Evolutionary conservation across 2,888 invertebrate genomes (phyloP).

Genomic region (Anarsia innoxiella): DNA sequence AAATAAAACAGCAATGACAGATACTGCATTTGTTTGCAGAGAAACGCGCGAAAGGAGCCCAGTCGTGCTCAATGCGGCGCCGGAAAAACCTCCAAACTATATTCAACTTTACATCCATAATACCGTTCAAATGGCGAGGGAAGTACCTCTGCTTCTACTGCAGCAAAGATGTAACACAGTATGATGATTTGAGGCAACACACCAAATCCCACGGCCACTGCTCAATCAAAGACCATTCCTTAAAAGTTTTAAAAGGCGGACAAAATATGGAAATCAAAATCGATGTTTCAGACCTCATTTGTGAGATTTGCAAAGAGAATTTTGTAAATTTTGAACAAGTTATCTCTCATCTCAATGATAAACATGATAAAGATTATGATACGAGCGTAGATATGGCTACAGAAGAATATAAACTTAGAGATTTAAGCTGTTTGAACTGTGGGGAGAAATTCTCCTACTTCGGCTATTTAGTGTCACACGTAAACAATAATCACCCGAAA

Average conservation of each 20-base stretch:
- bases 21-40: too few species aligned
- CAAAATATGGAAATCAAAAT: constrained; percentile 67
- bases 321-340: constrained; percentile 38
- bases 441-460: constrained; percentile 56
- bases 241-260: constrained; percentile 60
- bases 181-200: constrained; percentile 47
- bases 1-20: too few species aligned
- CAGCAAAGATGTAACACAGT: constrained; percentile 51
- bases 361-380: constrained; percentile 55
- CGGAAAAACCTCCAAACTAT: constrained; percentile 57
- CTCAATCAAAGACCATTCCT: constrained; percentile 52
- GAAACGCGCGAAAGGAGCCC: too few species aligned
- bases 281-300: constrained; percentile 52
- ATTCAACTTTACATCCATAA: constrained; percentile 61
- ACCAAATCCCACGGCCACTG: constrained; percentile 57
- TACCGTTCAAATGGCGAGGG: constrained; percentile 70
- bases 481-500: constrained; percentile 58
- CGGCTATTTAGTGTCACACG: constrained; percentile 59
- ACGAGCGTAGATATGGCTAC: constrained; percentile 55
- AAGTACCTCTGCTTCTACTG: constrained; percentile 66
- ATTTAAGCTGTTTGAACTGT: constrained; percentile 51
- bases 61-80: constrained; percentile 59
- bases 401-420: constrained; percentile 51
- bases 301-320: constrained; percentile 46
- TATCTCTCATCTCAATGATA: constrained; percentile 40